phyloP scores from a whole-genome alignment of 2,797 vertebrate species.

The Acrossocheilus fasciatus region DNA sequence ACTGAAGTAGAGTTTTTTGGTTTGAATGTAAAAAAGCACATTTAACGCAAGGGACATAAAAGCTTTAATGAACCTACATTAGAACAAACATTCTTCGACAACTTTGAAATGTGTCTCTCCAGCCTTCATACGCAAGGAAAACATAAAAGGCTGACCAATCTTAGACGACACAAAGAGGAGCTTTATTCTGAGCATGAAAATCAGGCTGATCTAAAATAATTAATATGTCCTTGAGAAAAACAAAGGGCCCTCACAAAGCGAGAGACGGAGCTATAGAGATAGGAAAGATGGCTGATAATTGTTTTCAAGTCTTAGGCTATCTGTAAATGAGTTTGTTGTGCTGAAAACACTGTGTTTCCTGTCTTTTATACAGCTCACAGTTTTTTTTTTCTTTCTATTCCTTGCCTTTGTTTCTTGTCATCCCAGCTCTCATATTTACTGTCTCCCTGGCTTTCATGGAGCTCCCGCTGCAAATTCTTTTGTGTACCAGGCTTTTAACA shows the following conservation, averaged over 20 bases:
- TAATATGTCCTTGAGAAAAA: conserved; percentile 88
- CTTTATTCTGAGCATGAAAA: conserved; percentile 80
- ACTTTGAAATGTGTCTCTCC: conserved; percentile 76
- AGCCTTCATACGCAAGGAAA: conserved; percentile 71
- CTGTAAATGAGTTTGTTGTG: conserved; percentile 82
- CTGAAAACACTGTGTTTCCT: conserved; percentile 71
- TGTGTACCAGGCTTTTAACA: conserved; percentile 68
- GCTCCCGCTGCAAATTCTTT: conserved; percentile 65
- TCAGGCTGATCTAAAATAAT: conserved; percentile 86
- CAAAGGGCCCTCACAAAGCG: conserved; percentile 75
- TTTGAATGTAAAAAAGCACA: neutral
- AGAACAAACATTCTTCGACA: conserved; percentile 75
- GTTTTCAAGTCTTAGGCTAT: conserved; percentile 81
- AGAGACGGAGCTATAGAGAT: conserved; percentile 72
- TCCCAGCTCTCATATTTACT: conserved; percentile 72
- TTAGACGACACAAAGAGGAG: conserved; percentile 74
- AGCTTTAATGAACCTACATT: conserved; percentile 77
- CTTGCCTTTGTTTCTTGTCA: conserved; percentile 75
- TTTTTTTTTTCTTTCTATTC: conserved; percentile 60
- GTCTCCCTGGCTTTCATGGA: conserved; percentile 68
- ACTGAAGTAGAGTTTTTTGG: neutral
- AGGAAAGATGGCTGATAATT: conserved; percentile 80
- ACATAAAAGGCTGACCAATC: conserved; percentile 80
- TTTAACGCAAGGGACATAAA: conserved; percentile 51
- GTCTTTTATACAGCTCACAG: conserved; percentile 68